A percentile compares a stretch with the other conserved stretches of the same genome.
phyloP scores from a whole-genome alignment of 2,888 invertebrate species.

The Colostygia pectinataria region DNA sequence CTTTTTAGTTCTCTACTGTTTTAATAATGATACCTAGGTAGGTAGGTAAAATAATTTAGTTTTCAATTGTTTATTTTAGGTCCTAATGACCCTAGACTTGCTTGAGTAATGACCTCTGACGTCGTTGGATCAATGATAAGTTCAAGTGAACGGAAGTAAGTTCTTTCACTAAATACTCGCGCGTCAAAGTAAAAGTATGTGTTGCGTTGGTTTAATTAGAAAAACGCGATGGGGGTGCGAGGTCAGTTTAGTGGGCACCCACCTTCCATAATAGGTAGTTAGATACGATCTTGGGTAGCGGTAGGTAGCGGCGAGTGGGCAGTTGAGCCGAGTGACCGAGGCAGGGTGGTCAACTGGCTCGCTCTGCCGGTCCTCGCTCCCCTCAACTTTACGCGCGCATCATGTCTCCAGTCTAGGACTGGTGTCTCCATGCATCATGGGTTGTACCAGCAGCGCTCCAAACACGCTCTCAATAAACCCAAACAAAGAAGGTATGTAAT shows the following conservation, averaged over 20 bases:
- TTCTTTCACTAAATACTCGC: slow-evolving; percentile 61
- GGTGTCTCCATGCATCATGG: slow-evolving; percentile 58
- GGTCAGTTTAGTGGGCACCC: slow-evolving; percentile 77
- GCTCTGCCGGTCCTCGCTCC: slow-evolving; percentile 23
- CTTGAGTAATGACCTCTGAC: slow-evolving; percentile 5
- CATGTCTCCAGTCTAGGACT: slow-evolving; percentile 40
- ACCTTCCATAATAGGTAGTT: slow-evolving; percentile 72
- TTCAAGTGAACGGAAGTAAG: slow-evolving; percentile 43
- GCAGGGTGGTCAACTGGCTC: slow-evolving; percentile 52
- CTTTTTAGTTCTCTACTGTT: too few species aligned
- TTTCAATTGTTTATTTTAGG: too few species aligned
- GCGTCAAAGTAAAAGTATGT: slow-evolving; percentile 70
- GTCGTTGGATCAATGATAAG: background rate
- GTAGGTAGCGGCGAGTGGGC: slow-evolving; percentile 36
- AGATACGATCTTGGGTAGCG: slow-evolving; percentile 67
- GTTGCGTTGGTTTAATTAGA: slow-evolving; percentile 73
- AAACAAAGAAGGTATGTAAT: slow-evolving; percentile 58
- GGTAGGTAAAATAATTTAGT: too few species aligned
- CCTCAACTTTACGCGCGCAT: slow-evolving; percentile 26
- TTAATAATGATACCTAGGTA: too few species aligned
- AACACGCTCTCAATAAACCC: slow-evolving; percentile 52
- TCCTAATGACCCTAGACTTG: too few species aligned
- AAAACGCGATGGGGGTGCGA: slow-evolving; percentile 82
- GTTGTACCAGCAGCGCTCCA: slow-evolving; percentile 76
- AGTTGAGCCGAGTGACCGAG: slow-evolving; percentile 63